Percentiles rank a stretch among this genome's conserved stretches.
phyloP scores from a whole-genome alignment of 2,113 vertebrate species.

The Archilochus colubris region DNA sequence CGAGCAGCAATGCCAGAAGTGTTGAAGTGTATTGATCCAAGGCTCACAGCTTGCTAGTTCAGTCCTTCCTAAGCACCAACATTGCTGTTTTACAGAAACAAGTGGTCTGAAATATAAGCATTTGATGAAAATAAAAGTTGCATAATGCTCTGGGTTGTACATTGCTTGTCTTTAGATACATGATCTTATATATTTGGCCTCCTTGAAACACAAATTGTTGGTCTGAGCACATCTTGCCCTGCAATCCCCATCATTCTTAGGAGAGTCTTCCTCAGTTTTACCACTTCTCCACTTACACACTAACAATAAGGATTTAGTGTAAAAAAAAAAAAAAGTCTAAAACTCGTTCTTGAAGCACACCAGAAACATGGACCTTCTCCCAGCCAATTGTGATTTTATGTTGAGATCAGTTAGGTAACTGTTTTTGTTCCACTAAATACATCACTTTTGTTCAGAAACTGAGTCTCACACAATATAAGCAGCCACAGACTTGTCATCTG shows the following conservation, averaged over 20 bases:
- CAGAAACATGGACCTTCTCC: rapidly evolving
- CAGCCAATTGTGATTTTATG: not conserved
- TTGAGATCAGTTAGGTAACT: not conserved
- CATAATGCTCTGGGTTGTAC: not conserved
- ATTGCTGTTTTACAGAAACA: not conserved
- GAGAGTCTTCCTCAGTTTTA: not conserved
- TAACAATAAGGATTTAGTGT: not conserved
- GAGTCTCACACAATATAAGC: not conserved
- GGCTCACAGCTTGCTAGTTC: not conserved
- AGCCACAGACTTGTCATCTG: not conserved
- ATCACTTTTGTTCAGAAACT: not conserved
- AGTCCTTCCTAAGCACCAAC: not conserved
- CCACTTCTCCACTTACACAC: not conserved
- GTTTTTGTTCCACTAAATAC: not conserved
- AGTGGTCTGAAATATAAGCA: not conserved
- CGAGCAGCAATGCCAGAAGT: not conserved
- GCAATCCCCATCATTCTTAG: not conserved
- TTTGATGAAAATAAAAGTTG: not conserved
- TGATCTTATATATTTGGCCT: not conserved
- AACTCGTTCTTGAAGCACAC: not conserved
- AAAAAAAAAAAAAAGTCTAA: not conserved
- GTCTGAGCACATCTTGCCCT: not conserved
- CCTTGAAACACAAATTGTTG: not conserved
- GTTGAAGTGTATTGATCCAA: not conserved
- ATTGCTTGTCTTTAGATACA: not conserved